Base-by-base conservation (phyloP, 2,797 vertebrate species). In the Molossus molossus region DNA sequence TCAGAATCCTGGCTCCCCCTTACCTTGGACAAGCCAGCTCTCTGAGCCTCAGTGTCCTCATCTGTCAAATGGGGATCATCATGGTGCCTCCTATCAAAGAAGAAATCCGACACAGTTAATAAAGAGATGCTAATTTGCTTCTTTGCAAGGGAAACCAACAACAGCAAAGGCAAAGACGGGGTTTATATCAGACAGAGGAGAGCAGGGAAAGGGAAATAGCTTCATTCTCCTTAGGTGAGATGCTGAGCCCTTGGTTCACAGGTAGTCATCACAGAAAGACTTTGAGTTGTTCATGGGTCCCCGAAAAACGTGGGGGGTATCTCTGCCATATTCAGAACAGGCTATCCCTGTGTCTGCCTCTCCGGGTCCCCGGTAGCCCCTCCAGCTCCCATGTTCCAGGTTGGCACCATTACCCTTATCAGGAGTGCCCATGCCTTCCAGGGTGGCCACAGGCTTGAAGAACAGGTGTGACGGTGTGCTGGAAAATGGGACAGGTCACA, bases 401-500 rank as follows among this genome's bases (percentile, higher is more conserved):
- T 9, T 9, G 21, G 33, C 48, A 67, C 25, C 53, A 7, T 12
- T 58, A 48, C 14, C 64, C 10, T 0, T 1, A 21, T 4, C 27
- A 4, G 20, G 13, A 6, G 33, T 11, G 33, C 50, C 48, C 50
- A 0, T 27, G 8, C 27, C 37, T 48, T 58, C 76, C 21, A 6
- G 37, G 33, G 50, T 77, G 50, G 72, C 62, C 13, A 0, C 5
- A 62, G 64, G 53, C 70, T 14, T 5, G 9, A 40, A 29, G 72
- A 27, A 53, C 0, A 11, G 57, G n/a, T 0, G 9, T 53, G n/a
- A 37, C 4, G 1, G 4, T 5, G 50, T 14, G 60, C 48, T 33
- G 27, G 65, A 21, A 79, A 53, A 40, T 15, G 77, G 3, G 29
- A 18, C 2, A 0, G 6, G 13, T 5, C 40, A 15, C 65, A 1